Evolutionary conservation across 2,797 vertebrate genomes (phyloP), one percentile per base, ranked within the genome.

Genomic region (Salarias fasciatus): DNA sequence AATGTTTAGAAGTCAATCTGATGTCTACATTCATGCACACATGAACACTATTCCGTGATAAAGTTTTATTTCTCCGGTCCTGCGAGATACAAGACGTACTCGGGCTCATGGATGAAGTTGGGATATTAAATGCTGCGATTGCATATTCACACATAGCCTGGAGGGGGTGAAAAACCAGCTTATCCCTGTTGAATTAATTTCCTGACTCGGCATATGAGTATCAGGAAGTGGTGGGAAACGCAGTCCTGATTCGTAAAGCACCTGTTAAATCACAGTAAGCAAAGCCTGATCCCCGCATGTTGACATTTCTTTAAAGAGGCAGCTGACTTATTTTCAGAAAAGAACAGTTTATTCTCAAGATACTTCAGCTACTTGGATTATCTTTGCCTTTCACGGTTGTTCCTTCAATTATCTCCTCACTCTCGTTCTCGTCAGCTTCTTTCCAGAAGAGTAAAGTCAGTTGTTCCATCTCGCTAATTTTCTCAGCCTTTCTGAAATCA

Each of bases 151-250:
- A 78, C 67, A 53, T 57, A 78, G 77, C 79, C 83, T 52, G 35
- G 49, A n/a, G 62, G 85, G 62, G 46, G 18, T 62, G 61, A 79
- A 75, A 69, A 86, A 75, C 41, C 13, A 74, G 72, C 80, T 86
- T 82, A 88, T 82, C 72, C 74, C 73, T 38, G 51, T 80, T 58
- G 78, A 81, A 85, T 88, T 60, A 74, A 83, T 86, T 88, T 89
- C 80, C 86, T 85, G 83, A 83, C 59, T 77, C 37, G 18, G 70
- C 70, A 66, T 47, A 54, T 77, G 59, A 79, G 67, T 54, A 55
- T 29, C 30, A 75, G 82, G 68, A 86, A 80, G 67, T 45, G 59
- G 40, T 24, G 55, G 66, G 54, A 72, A 82, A 77, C 48, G 31
- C 13, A 33, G 59, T 49, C 42, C 28, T 75, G 68, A 80, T 80